Base-by-base conservation (phyloP, 2,888 invertebrate genomes). In the Seira musarum region DNA sequence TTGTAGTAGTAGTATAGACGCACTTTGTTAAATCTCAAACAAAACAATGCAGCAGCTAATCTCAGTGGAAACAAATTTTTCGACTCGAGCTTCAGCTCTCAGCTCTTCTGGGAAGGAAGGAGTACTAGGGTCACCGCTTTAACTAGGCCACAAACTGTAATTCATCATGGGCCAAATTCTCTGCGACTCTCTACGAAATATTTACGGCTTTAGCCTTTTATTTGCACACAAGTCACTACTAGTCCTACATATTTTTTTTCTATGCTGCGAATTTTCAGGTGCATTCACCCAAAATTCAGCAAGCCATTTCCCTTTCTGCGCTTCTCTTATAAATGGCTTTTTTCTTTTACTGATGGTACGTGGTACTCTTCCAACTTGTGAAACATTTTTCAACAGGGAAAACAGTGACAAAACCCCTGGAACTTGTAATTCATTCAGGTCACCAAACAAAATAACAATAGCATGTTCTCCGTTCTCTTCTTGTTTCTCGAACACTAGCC, bases 391-490 rank as follows among this genome's bases (percentile, higher is more conserved):
- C 40, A 40, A 40, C 40, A 40, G 40, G 40, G 40, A 40, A 40
- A 40, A 13, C 13, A 40, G 40, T 40, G 40, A 40, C 30, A 65
- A 25, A 35, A 73, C 76, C 24, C 46, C 22, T 68, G 21, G 22
- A 57, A 66, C 40, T 40, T 40, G 65, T 63, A 78, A 79, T 79
- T 79, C 79, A 79, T 79, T 79, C 73, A 68, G 79, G 73, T 79
- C 73, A 73, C 79, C 49, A 63, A 73, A 57, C 79, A 79, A 79
- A 64, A 78, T 66, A 78, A 71, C 71, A 71, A 69, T 78, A 57
- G 40, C 66, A n/a, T 57, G 19, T 69, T 68, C 49, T 67, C 35
- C 21, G 19, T 63, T 21, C 63, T 63, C 63, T 30, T n/a, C 65
- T 46, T 49, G 35, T 67, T 60, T 40, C 40, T 40, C 40, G 13